A percentile compares a stretch with the other conserved stretches of the same genome.
Conservation (phyloP, 2,888 invertebrate species). For the Nasonovia ribisnigri region DNA sequence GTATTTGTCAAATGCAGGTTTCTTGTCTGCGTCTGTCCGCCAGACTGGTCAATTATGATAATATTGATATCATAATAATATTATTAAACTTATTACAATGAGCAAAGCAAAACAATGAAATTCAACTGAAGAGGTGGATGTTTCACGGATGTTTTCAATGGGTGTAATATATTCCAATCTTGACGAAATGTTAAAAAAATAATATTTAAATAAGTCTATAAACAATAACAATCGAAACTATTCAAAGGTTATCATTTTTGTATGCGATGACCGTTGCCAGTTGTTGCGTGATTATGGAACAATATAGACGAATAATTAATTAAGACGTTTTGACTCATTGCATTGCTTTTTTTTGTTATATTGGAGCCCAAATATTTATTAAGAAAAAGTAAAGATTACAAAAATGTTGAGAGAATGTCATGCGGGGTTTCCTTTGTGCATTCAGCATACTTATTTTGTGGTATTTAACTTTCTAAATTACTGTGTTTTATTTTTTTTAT, state of each 20-base stretch:
- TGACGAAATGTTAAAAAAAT: not conserved
- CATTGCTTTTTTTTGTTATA: not conserved
- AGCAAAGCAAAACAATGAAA: not conserved
- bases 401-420: not conserved
- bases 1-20: not conserved
- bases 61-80: not conserved
- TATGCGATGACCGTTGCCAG: not conserved
- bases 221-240: not conserved
- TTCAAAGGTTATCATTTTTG: not conserved
- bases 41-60: not conserved
- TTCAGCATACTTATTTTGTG: too few species aligned
- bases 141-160: not conserved
- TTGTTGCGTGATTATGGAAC: not conserved
- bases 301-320: not conserved
- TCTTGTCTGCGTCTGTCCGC: not conserved
- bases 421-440: too few species aligned
- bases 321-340: not conserved
- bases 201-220: not conserved
- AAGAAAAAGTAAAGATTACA: not conserved
- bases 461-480: too few species aligned
- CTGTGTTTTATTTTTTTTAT: too few species aligned
- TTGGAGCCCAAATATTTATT: not conserved
- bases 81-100: not conserved
- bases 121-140: not conserved
- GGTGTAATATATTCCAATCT: not conserved